Evolutionary conservation across 1,140 invertebrate genomes (phyloP), one percentile per base, ranked within the genome.

Genomic region (Philotrypesis tridentata): DNA sequence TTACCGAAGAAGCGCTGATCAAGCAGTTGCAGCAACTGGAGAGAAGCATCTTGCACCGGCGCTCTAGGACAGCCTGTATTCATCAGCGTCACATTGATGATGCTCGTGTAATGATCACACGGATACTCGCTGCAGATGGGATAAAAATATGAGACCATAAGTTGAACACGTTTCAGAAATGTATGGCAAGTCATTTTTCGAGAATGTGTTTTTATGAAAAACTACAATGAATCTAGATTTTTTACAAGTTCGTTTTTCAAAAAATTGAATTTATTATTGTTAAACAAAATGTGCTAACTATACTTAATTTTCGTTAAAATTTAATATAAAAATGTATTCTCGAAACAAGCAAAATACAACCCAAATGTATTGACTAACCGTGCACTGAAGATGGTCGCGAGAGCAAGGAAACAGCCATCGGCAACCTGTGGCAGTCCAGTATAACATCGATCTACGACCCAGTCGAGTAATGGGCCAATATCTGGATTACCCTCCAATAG

Each of bases 371-470:
- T 40, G 2, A 21, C 92, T 93, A 90, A 98, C 97, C 96, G 96
- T 37, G 97, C 96, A 88, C 97, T 98, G 90, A 99, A 99, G 83
- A 99, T 97, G 21, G 97, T 97, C 29, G 98, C 97, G 21, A 99
- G 93, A 12, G 98, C 97, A 86, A 97, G 94, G 89, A 99, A 99
- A 89, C 98, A 99, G 1, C 97, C 96, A 90, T 99, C 98, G 9
- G 98, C 97, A 27, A 99, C 97, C 82, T 96, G 94, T 11, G 96
- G 94, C 7, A 94, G 91, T 5, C 97, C 98, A 0, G 97, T 99
- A 89, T 98, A 99, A 91, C 99, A 99, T 72, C 97, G 95, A 92
- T 99, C 97, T 27, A 99, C 98, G 0, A 98, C 96, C 98, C 98
- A 99, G 91, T 99, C 99, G 8, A 99, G 92, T 21, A 99, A 92